These are phyloP conservation scores for Ips typographus DNA, from an alignment of 1,140 invertebrate genomes.

Conservation along the genomic window DNA sequence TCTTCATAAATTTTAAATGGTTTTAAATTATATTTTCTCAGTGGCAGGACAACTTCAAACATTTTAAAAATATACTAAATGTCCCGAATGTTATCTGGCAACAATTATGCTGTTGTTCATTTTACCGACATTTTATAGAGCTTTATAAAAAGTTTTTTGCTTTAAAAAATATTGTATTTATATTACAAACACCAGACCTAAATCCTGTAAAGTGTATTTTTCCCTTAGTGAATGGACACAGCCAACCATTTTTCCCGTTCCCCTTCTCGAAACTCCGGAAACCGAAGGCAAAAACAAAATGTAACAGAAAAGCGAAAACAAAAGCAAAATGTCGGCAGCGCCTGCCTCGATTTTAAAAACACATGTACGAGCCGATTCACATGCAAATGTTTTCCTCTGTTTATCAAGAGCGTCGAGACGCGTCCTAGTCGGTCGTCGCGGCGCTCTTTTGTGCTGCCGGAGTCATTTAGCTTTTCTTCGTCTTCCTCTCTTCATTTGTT, in stretches of 20 bases:
- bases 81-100: no score
- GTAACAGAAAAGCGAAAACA: conserved; percentile 22
- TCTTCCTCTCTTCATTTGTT: conserved; percentile 47
- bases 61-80: no score
- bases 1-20: no score
- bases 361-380: conserved; percentile 45
- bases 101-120: no score
- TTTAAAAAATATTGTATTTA: no score
- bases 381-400: conserved; percentile 47
- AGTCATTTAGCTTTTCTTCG: conserved; percentile 47
- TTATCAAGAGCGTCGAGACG: conserved; percentile 43
- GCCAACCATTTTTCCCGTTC: neutral
- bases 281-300: conserved; percentile 24
- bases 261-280: neutral
- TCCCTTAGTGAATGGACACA: no score
- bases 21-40: no score
- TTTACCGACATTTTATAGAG: no score
- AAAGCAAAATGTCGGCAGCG: conserved; percentile 24
- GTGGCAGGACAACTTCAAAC: no score
- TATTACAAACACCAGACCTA: no score
- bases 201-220: no score
- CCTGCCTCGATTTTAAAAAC: conserved; percentile 42
- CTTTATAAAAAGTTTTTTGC: no score
- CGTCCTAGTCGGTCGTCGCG: conserved; percentile 33
- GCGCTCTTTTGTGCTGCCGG: conserved; percentile 44